phyloP scores from a whole-genome alignment of 2,797 vertebrate species.

The Momotus momota region DNA sequence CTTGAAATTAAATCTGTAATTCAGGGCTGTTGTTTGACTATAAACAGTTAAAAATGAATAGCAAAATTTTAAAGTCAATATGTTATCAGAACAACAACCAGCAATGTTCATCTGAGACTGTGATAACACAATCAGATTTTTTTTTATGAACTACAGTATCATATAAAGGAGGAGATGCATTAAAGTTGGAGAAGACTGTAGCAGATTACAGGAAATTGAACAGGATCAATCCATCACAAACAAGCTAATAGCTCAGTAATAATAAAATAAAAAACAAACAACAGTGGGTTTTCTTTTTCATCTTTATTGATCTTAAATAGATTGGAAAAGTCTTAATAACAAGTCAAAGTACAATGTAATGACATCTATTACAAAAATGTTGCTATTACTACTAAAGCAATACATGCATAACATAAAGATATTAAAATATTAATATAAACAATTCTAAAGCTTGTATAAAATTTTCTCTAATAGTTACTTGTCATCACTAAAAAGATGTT shows the following conservation, averaged over 20 bases:
- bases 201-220: neutral
- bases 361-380: neutral
- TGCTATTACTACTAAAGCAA: neutral
- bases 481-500: neutral
- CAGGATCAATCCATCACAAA: neutral
- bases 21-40: neutral
- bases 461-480: neutral
- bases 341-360: neutral
- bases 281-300: neutral
- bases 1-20: slow-evolving; percentile 7
- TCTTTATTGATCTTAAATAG: neutral
- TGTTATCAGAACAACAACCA: neutral
- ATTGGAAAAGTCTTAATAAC: neutral
- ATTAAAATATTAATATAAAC: neutral
- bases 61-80: slow-evolving; percentile 5
- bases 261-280: neutral
- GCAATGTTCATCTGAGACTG: neutral
- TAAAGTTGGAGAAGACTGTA: neutral
- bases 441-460: neutral
- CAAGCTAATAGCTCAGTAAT: neutral
- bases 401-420: neutral
- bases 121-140: neutral
- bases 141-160: neutral
- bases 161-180: neutral
- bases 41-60: neutral